Evolutionary conservation across 2,888 invertebrate genomes (phyloP).

Genomic region (Pristionchus maxplancki): DNA sequence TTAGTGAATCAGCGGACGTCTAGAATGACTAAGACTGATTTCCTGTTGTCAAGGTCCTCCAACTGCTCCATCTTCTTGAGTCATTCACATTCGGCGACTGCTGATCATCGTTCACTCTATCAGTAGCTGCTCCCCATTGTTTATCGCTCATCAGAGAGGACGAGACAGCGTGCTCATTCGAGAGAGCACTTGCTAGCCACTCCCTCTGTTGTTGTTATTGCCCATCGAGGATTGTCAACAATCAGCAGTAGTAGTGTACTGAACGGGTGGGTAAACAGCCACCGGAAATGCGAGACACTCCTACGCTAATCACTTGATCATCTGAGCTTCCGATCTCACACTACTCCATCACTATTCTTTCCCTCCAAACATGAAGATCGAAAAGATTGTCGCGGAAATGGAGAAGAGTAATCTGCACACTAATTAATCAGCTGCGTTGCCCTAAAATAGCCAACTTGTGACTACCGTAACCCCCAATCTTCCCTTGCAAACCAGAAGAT

Average conservation of each 20-base stretch:
- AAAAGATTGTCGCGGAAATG: too few relatives aligned
- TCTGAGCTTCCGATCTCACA: not conserved
- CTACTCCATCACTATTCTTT: not conserved
- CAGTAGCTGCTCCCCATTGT: not conserved
- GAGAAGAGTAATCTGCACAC: not conserved
- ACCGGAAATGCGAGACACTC: not conserved
- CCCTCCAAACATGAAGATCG: too few relatives aligned
- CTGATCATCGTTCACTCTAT: not conserved
- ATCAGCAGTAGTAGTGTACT: not conserved
- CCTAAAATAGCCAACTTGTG: not conserved
- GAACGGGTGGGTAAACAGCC: not conserved
- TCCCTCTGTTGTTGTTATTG: not conserved
- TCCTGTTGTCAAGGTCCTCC: not conserved
- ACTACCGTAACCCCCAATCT: not conserved
- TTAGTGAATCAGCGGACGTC: not conserved
- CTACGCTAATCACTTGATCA: not conserved
- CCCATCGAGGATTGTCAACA: not conserved
- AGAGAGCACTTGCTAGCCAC: constrained; percentile 6
- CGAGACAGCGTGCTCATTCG: not conserved
- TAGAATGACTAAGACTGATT: not conserved
- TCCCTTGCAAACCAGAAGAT: not conserved
- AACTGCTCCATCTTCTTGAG: not conserved
- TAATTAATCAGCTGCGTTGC: not conserved
- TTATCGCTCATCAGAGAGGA: not conserved
- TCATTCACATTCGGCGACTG: not conserved